These are phyloP conservation scores for Rafetus swinhoei DNA, from an alignment of 2,113 vertebrate species.

Conservation along the genomic window DNA sequence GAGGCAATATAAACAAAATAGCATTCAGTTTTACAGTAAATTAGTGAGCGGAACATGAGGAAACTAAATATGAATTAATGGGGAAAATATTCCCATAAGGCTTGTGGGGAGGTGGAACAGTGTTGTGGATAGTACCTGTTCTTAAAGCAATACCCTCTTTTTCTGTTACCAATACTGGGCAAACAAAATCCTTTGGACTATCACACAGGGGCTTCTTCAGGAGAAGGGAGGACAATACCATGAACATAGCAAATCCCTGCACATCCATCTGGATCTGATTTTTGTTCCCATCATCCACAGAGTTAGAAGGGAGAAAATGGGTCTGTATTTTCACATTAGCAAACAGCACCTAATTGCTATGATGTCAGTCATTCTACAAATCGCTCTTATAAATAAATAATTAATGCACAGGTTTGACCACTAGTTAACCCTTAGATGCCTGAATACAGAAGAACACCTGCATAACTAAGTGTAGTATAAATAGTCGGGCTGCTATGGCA, in stretches of 20 bases:
- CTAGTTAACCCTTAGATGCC: neutral
- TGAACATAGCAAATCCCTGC: neutral
- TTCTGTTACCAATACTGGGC: neutral
- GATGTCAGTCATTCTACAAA: neutral
- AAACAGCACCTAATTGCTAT: neutral
- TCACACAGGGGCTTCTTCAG: neutral
- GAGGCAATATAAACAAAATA: neutral
- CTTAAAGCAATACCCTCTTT: neutral
- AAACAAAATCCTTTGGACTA: neutral
- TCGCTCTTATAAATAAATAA: neutral
- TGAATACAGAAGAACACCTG: neutral
- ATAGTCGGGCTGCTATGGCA: neutral
- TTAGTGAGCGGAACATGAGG: neutral
- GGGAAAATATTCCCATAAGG: neutral
- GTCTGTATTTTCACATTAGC: neutral
- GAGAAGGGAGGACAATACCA: neutral
- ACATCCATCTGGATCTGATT: neutral
- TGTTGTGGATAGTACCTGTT: neutral
- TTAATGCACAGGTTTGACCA: neutral
- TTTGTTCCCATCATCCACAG: neutral
- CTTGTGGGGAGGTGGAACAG: neutral
- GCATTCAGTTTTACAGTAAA: slow-evolving; percentile 3
- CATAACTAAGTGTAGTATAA: neutral
- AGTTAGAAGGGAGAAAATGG: neutral
- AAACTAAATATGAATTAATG: neutral